Evolutionary conservation across 1,140 invertebrate species (phyloP).

Genomic region (Phymorhynchus buccinoides): DNA sequence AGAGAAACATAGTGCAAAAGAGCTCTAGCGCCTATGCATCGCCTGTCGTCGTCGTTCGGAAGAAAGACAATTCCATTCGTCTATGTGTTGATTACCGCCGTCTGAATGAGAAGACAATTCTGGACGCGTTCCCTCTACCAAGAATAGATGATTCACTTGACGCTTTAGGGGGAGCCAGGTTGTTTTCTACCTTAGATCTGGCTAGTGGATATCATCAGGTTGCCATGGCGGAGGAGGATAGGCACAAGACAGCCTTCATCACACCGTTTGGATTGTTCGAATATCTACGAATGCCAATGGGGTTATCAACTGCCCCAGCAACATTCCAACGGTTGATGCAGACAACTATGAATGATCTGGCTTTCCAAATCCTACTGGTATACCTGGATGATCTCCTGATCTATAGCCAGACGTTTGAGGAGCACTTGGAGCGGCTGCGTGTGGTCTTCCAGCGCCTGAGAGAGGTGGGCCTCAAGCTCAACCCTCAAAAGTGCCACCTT

Average conservation of each 20-base stretch:
- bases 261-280: slow-evolving; percentile 50
- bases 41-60: too few relatives aligned
- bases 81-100: slow-evolving; percentile 57
- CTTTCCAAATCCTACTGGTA: slow-evolving; percentile 42
- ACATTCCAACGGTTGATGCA: slow-evolving; percentile 61
- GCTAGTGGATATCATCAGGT: slow-evolving; percentile 70
- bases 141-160: slow-evolving; percentile 48
- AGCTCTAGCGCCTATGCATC: slow-evolving; percentile 45
- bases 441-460: slow-evolving; percentile 52
- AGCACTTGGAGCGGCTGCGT: slow-evolving; percentile 44
- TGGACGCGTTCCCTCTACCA: slow-evolving; percentile 49
- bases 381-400: slow-evolving; percentile 57
- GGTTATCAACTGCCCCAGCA: slow-evolving; percentile 50
- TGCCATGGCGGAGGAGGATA: slow-evolving; percentile 57
- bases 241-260: slow-evolving; percentile 49
- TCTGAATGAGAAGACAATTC: slow-evolving; percentile 49
- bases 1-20: slow-evolving; percentile 33
- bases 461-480: slow-evolving; percentile 49
- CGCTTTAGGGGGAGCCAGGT: slow-evolving; percentile 41
- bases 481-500: slow-evolving; percentile 50
- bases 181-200: slow-evolving; percentile 59
- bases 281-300: slow-evolving; percentile 52
- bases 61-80: slow-evolving; percentile 52
- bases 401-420: slow-evolving; percentile 40
- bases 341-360: slow-evolving; percentile 43